Base-by-base conservation (phyloP, 1,140 invertebrate genomes). In the Lordiphosa collinella region DNA sequence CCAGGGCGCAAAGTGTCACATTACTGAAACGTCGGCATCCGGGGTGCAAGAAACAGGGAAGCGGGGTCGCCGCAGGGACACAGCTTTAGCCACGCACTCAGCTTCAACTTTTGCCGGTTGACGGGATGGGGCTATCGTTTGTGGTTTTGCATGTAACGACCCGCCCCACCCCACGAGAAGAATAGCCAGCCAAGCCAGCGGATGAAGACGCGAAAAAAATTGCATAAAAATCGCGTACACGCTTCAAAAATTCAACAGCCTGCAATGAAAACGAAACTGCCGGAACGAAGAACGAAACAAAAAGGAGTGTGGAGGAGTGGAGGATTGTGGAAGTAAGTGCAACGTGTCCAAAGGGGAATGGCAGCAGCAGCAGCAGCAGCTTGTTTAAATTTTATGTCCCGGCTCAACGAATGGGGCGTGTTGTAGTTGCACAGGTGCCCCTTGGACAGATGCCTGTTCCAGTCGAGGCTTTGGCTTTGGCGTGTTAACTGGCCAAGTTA, bases 21-120 rank as follows among this genome's bases (percentile, higher is more conserved):
- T 87, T 89, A 82, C 73, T 62, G 76, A 47, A 85, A 73, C 52
- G 88, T 61, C 54, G 58, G 56, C 58, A 60, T 40, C 40, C 31
- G 35, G 32, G 31, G 37, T 35, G 32, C 16, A 13, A 13, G 22
- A 25, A 25, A 25, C 1, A 6, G 22, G 22, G 22, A 2, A 7
- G 2, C 6, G 18, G 18, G 18, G 18, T 22, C 18, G 18, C 18
- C 18, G 18, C 18, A 22, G 18, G 18, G 18, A 22, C 18, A 22
- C 31, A 48, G 40, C 12, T 13, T 12, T 16, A 62, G 16, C 10
- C 58, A 57, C 60, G 57, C 47, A 62, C 57, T 32, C 7, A 16
- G 14, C 58, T 34, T 25, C 55, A 48, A 52, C 58, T 63, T 36
- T 62, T 25, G 22, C 22, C 22, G 22, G 5, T 25, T 25, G 22